Conservation (phyloP, 2,888 invertebrate genomes). For the Thysanoteuthis rhombus region DNA sequence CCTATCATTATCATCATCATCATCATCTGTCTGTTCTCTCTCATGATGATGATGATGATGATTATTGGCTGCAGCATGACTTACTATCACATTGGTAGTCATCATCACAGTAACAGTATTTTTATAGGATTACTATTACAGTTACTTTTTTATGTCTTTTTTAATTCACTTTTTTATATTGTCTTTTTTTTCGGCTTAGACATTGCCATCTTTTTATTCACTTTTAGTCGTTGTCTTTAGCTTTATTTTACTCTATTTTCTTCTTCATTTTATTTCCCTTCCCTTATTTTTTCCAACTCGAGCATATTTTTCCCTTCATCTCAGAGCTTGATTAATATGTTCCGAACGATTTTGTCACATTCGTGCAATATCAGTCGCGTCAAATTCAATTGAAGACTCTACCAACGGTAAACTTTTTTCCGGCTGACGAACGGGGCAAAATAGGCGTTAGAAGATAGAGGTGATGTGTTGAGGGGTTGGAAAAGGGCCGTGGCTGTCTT, state of each 20-base stretch:
- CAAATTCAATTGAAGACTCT: neutral
- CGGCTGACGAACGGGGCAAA: neutral
- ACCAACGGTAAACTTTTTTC: neutral
- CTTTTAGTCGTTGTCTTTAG: neutral
- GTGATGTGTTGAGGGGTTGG: neutral
- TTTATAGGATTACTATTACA: neutral
- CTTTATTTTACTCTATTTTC: neutral
- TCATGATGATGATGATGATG: neutral
- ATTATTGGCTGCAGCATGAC: neutral
- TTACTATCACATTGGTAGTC: neutral
- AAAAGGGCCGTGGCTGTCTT: neutral
- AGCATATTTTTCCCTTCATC: neutral
- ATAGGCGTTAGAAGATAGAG: neutral
- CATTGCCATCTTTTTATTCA: neutral
- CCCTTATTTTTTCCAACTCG: neutral
- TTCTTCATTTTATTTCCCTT: neutral
- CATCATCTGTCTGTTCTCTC: neutral
- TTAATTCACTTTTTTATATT: neutral
- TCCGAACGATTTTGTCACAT: conserved; percentile 12
- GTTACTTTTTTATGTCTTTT: neutral
- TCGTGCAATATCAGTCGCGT: neutral
- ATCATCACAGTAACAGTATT: neutral
- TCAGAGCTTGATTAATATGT: neutral
- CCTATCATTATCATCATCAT: neutral
- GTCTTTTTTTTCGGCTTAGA: neutral